phyloP scores from a whole-genome alignment of 2,888 invertebrate genomes.

The Tinea semifulvella region DNA sequence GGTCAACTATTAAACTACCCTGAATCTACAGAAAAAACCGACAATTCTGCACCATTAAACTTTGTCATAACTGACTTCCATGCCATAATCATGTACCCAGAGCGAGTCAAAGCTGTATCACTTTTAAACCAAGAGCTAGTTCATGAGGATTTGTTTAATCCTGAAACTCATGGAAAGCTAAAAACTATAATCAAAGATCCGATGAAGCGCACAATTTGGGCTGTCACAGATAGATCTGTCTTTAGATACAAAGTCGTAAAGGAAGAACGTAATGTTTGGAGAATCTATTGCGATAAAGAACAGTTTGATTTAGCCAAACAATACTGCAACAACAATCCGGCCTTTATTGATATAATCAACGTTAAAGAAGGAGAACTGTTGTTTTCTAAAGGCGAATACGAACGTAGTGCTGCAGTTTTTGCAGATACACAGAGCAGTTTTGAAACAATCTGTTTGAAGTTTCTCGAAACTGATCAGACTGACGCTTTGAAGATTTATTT shows the following conservation, averaged over 20 bases:
- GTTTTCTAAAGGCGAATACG: constrained; percentile 80
- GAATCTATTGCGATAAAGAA: constrained; percentile 85
- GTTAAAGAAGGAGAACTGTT: constrained; percentile 88
- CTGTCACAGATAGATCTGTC: constrained; percentile 83
- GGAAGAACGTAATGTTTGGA: constrained; percentile 90
- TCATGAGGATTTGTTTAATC: constrained; percentile 80
- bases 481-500: constrained; percentile 90
- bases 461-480: constrained; percentile 81
- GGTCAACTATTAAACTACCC: constrained; percentile 51
- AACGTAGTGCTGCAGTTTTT: constrained; percentile 86
- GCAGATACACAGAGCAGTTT: constrained; percentile 93
- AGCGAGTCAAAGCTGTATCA: constrained; percentile 86
- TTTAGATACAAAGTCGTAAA: constrained; percentile 85
- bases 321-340: constrained; percentile 83
- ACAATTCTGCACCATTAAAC: constrained; percentile 68
- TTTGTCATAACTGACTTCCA: constrained; percentile 93
- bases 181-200: constrained; percentile 84
- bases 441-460: constrained; percentile 93
- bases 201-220: constrained; percentile 82
- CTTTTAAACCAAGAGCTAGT: constrained; percentile 85
- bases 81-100: constrained; percentile 81
- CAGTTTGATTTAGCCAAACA: constrained; percentile 89
- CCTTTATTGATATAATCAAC: constrained; percentile 83
- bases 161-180: constrained; percentile 81
- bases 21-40: constrained; percentile 37